These are phyloP conservation scores for Morpho achilles DNA, from an alignment of 2,888 invertebrate species.

Conservation along the genomic window DNA sequence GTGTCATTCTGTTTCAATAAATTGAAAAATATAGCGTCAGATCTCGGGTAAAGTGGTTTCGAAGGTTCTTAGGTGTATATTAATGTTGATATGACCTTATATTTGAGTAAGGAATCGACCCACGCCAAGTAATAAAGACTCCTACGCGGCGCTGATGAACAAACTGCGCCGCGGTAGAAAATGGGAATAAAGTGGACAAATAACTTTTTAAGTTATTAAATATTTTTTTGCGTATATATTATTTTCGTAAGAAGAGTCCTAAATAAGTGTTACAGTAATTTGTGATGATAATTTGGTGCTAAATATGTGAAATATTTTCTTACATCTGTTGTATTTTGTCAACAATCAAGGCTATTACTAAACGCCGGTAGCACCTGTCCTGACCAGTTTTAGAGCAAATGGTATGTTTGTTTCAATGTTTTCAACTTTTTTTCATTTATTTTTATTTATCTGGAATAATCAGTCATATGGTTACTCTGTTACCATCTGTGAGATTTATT, in stretches of 20 bases:
- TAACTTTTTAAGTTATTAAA: slow-evolving; percentile 31
- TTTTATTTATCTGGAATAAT: too few relatives aligned
- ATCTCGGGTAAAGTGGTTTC: slow-evolving; percentile 35
- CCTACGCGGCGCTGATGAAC: slow-evolving; percentile 58
- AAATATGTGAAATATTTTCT: slow-evolving; percentile 20
- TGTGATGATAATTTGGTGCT: slow-evolving; percentile 27
- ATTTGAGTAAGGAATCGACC: slow-evolving; percentile 60
- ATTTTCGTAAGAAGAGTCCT: slow-evolving; percentile 6
- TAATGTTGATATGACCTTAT: slow-evolving; percentile 59
- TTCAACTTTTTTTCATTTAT: too few relatives aligned
- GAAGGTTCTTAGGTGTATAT: slow-evolving; percentile 43
- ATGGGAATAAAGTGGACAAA: slow-evolving; percentile 47
- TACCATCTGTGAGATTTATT: too few relatives aligned
- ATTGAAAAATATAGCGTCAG: slow-evolving; percentile 44
- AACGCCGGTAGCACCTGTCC: slow-evolving; percentile 19
- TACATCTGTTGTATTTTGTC: slow-evolving; percentile 38
- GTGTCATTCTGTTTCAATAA: slow-evolving; percentile 36
- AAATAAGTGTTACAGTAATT: slow-evolving; percentile 17
- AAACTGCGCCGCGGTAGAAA: slow-evolving; percentile 46
- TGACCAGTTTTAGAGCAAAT: slow-evolving; percentile 24
- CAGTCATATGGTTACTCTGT: too few relatives aligned
- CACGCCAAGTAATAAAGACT: slow-evolving; percentile 68
- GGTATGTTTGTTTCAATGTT: slow-evolving; percentile 22
- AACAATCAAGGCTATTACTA: slow-evolving; percentile 45
- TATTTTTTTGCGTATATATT: neutral